Conservation (phyloP, 64 coral and sea anemone species). For the Montipora foliosa region DNA sequence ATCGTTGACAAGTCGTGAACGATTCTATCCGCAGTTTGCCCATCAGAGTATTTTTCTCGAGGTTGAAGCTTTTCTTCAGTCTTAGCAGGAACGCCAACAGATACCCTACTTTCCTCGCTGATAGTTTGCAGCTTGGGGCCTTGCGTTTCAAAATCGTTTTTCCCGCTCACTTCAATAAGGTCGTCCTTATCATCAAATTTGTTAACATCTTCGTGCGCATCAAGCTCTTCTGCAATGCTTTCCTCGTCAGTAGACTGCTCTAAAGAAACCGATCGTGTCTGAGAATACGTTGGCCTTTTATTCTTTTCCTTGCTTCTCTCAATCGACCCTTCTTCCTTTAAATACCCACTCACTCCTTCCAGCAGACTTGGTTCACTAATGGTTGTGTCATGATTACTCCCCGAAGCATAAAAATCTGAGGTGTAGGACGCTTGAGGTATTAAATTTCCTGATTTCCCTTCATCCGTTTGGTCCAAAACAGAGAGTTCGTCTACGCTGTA, state of each 20-base stretch:
- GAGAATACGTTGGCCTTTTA: not conserved
- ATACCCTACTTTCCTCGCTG: not conserved
- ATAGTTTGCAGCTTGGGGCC: not conserved
- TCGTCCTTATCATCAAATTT: not conserved
- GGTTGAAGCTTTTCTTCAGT: not conserved
- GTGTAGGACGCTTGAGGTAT: constrained; percentile 22
- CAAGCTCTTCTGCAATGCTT: constrained; percentile 62
- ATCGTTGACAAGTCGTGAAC: constrained; percentile 51
- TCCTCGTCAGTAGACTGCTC: constrained; percentile 70
- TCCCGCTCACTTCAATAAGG: not conserved
- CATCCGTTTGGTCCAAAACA: constrained; percentile 40
- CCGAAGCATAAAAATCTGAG: constrained; percentile 64
- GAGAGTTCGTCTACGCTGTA: constrained; percentile 79
- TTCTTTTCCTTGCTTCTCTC: not conserved
- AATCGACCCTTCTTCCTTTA: not conserved
- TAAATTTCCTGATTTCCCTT: constrained; percentile 33
- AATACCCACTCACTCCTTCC: not conserved
- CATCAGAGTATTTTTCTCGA: not conserved
- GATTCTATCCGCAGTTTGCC: constrained; percentile 63
- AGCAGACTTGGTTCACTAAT: not conserved
- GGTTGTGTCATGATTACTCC: not conserved
- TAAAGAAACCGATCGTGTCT: not conserved
- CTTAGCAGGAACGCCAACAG: not conserved
- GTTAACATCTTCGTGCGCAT: not conserved
- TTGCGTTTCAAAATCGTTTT: not conserved